Percentiles rank a stretch among this genome's conserved stretches.
Conservation (phyloP, 2,113 vertebrate species). For the Hystrix brachyura region DNA sequence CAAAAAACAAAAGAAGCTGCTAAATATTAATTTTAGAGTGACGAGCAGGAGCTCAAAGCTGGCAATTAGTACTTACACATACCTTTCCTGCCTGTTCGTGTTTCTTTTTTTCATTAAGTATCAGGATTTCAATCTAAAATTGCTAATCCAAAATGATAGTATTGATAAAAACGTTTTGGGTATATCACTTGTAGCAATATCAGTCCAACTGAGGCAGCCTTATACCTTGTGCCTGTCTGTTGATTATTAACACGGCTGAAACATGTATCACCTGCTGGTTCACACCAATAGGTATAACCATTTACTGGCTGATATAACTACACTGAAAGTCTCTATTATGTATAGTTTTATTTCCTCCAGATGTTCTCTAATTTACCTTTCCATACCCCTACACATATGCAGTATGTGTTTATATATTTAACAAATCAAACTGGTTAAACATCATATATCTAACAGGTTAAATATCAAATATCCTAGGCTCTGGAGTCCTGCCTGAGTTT, state of each 20-base stretch:
- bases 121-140: constrained; percentile 25
- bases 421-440: neutral
- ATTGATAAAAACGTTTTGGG: constrained; percentile 13
- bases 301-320: neutral
- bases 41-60: neutral
- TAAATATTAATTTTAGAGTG: neutral
- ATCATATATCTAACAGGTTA: neutral
- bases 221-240: neutral
- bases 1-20: constrained; percentile 38
- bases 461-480: neutral
- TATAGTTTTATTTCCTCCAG: neutral
- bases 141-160: neutral
- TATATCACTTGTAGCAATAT: neutral
- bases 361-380: constrained; percentile 13
- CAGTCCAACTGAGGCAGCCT: neutral
- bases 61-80: neutral
- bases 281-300: neutral
- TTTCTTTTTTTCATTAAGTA: neutral
- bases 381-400: neutral
- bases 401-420: neutral
- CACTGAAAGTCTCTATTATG: neutral
- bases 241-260: neutral
- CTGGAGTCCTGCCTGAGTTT: neutral
- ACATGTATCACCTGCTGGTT: neutral
- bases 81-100: neutral